Evolutionary conservation across 2,888 invertebrate species (phyloP).

Genomic region (Brenthis ino): DNA sequence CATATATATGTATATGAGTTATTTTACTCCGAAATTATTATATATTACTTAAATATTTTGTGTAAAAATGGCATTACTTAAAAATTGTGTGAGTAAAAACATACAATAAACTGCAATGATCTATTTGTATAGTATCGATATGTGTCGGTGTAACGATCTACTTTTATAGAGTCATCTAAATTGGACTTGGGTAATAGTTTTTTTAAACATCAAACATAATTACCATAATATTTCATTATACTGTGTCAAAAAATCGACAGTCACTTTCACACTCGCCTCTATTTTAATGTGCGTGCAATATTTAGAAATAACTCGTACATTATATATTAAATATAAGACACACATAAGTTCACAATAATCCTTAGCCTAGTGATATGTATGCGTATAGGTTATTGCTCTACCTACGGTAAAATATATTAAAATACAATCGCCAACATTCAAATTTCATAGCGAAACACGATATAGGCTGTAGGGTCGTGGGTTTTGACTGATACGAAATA

Average conservation of each 20-base stretch:
- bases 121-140: not conserved
- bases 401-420: constrained; percentile 35
- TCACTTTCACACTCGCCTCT: not conserved
- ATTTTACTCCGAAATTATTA: no score
- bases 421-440: constrained; percentile 27
- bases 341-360: constrained; percentile 50
- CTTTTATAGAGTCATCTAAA: not conserved
- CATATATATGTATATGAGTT: no score
- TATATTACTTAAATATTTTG: not conserved
- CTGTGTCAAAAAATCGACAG: not conserved
- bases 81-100: not conserved
- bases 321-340: constrained; percentile 28
- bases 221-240: not conserved
- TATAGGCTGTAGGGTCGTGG: constrained; percentile 38
- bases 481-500: constrained; percentile 43
- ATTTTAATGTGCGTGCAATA: constrained; percentile 12
- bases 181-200: not conserved
- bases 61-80: not conserved
- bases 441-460: constrained; percentile 31
- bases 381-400: constrained; percentile 71
- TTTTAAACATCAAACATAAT: not conserved
- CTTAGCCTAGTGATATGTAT: constrained; percentile 78
- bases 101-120: not conserved
- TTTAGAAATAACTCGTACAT: constrained; percentile 25
- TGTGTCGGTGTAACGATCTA: not conserved